phyloP scores from a whole-genome alignment of 2,888 invertebrate species.

The Drosophila atripex region DNA sequence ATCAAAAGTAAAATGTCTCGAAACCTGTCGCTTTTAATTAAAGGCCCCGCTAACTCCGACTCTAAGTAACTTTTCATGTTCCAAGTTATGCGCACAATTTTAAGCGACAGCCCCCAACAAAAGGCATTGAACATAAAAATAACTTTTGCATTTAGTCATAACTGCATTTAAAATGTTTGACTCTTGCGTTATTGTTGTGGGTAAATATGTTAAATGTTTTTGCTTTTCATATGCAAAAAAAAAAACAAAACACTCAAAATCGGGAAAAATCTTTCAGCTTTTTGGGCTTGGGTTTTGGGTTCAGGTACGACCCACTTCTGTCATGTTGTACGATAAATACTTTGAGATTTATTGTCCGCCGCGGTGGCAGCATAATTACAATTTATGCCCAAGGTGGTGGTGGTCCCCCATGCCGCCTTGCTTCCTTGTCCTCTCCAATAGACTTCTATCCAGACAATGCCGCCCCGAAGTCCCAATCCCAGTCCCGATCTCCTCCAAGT shows the following conservation, averaged over 20 bases:
- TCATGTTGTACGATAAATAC: slow-evolving; percentile 77
- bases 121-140: slow-evolving; percentile 54
- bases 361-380: slow-evolving; percentile 77
- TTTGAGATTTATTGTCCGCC: slow-evolving; percentile 73
- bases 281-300: slow-evolving; percentile 25
- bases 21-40: slow-evolving; percentile 79
- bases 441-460: slow-evolving; percentile 11
- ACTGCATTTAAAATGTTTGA: slow-evolving; percentile 71
- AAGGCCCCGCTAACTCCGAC: slow-evolving; percentile 56
- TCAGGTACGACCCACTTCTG: slow-evolving; percentile 71
- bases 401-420: slow-evolving; percentile 24
- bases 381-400: slow-evolving; percentile 67
- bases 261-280: slow-evolving; percentile 13
- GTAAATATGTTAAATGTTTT: slow-evolving; percentile 41
- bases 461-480: neutral
- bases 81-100: slow-evolving; percentile 72
- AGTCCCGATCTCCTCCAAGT: slow-evolving; percentile 51
- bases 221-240: slow-evolving; percentile 38
- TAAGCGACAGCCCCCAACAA: slow-evolving; percentile 57
- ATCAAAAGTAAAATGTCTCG: slow-evolving; percentile 59
- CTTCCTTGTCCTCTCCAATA: slow-evolving; percentile 21
- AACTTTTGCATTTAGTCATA: slow-evolving; percentile 76
- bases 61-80: slow-evolving; percentile 79
- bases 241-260: neutral
- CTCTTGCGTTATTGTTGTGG: slow-evolving; percentile 33